phyloP scores from a whole-genome alignment of 2,797 vertebrate species.

The Poeciliopsis paucimaculata region DNA sequence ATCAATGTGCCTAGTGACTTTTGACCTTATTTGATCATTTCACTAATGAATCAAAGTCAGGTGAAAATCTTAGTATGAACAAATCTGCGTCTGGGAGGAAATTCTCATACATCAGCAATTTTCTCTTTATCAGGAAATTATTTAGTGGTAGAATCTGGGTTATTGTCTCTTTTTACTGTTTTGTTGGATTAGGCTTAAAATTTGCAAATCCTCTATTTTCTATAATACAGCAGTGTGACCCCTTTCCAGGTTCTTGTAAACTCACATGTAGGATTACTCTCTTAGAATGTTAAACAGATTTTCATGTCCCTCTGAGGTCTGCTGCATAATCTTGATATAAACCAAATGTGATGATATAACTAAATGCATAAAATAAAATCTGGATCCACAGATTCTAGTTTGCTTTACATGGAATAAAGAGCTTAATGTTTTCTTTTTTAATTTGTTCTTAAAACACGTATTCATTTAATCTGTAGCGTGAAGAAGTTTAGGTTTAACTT shows the following conservation, averaged over 20 bases:
- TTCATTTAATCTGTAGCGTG: background rate
- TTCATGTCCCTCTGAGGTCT: background rate
- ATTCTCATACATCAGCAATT: background rate
- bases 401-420: background rate
- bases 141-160: background rate
- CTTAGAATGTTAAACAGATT: background rate
- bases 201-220: background rate
- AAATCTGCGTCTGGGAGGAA: background rate
- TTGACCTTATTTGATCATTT: too few relatives aligned
- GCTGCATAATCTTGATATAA: background rate
- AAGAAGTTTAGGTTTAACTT: background rate
- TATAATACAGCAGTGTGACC: background rate
- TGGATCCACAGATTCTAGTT: background rate
- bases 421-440: background rate
- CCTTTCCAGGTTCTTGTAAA: background rate
- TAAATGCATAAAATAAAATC: background rate
- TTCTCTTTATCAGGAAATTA: background rate
- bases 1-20: too few relatives aligned
- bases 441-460: background rate
- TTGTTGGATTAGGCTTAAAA: conserved; percentile 6
- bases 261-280: background rate
- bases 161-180: background rate
- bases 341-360: background rate
- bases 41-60: too few relatives aligned
- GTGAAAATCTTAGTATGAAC: too few relatives aligned